These are phyloP conservation scores for Heliothis peltigera DNA, from an alignment of 2,888 invertebrate genomes.

Conservation along the genomic window DNA sequence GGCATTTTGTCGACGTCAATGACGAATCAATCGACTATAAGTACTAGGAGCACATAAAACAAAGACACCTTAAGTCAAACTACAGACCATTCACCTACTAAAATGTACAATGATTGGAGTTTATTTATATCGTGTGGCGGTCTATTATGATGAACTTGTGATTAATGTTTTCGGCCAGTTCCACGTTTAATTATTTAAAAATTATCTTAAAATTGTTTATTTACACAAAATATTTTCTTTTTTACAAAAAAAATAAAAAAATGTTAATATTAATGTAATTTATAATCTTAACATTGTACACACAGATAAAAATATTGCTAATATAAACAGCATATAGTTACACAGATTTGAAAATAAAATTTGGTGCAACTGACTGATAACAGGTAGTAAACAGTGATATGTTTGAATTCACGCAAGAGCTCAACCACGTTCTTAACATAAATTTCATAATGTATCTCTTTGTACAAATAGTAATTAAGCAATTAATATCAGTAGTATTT, in stretches of 20 bases:
- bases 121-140: background rate
- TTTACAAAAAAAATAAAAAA: too few species aligned
- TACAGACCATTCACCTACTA: background rate
- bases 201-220: too few species aligned
- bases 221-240: too few species aligned
- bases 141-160: too few species aligned
- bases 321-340: too few species aligned
- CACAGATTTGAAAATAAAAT: too few species aligned
- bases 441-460: constrained; percentile 3
- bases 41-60: constrained; percentile 58
- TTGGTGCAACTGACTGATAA: background rate
- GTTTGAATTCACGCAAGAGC: background rate
- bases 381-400: background rate
- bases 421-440: background rate
- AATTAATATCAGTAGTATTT: background rate
- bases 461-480: constrained; percentile 1
- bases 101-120: background rate
- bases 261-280: too few species aligned
- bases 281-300: too few species aligned
- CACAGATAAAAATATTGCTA: too few species aligned
- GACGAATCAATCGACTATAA: constrained; percentile 40
- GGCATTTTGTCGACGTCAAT: constrained; percentile 58
- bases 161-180: too few species aligned
- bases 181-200: too few species aligned
- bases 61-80: background rate